Percentiles rank a stretch among this genome's conserved stretches.
Conservation (phyloP, 2,888 invertebrate genomes). For the Orgyia antiqua region DNA sequence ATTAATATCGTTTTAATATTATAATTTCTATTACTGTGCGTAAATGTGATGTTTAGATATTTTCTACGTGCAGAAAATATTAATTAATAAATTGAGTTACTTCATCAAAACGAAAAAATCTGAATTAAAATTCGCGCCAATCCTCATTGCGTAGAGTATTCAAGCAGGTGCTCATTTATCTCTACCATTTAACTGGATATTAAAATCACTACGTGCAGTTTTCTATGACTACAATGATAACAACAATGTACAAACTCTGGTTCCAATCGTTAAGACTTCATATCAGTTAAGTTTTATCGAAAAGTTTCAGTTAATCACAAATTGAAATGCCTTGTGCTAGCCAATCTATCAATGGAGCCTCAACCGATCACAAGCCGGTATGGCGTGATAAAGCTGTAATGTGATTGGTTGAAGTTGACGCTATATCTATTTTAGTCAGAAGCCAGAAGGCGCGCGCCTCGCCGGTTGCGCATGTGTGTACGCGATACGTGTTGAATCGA, state of each 20-base stretch:
- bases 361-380: constrained; percentile 46
- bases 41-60: too few relatives aligned
- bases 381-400: constrained; percentile 48
- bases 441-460: constrained; percentile 61
- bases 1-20: too few relatives aligned
- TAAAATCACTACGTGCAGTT: constrained; percentile 4
- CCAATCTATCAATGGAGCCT: constrained; percentile 65
- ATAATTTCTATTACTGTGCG: too few relatives aligned
- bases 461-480: constrained; percentile 37
- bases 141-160: constrained; percentile 31
- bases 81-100: too few relatives aligned
- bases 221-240: constrained; percentile 33
- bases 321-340: constrained; percentile 64
- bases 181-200: constrained; percentile 6
- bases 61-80: too few relatives aligned
- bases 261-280: constrained; percentile 52
- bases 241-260: too few relatives aligned
- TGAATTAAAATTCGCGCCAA: constrained; percentile 43
- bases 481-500: constrained; percentile 35
- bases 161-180: constrained; percentile 22
- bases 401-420: constrained; percentile 61
- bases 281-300: constrained; percentile 70
- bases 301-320: constrained; percentile 71
- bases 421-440: constrained; percentile 62
- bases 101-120: too few relatives aligned